Base-by-base conservation (phyloP, 2,888 invertebrate species). In the Eupithecia subumbrata region DNA sequence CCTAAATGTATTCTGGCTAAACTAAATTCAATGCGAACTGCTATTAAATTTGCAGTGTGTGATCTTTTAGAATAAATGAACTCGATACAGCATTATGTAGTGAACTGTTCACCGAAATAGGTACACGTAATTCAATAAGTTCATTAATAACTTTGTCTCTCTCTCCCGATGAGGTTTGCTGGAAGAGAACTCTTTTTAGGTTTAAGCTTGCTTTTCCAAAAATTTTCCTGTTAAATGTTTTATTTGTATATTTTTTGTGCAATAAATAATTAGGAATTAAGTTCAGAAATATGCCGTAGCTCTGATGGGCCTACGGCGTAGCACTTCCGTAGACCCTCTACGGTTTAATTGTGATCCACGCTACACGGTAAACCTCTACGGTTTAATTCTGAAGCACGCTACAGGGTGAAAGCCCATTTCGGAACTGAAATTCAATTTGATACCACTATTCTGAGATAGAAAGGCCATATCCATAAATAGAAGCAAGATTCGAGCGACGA, bases 371-470 rank as follows among this genome's bases (percentile, higher is more conserved):
- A n/a, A n/a, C 22, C 67, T 25, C 43, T 22, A 68, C 68, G 66
- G 68, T 25, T 64, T 52, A 72, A 22, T 45, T 30, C 48, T 37
- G 48, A 69, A 69, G 22, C 60, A 12, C 37, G 25, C 40, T 70
- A 70, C 25, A 16, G 18, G 45, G 25, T 64, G 9, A 64, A 45
- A 69, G 69, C 52, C 56, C 12, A 34, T 71, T 66, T 52, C 52
- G 14, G 48, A 40, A 22, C 64, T 64, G 7, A 74, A 74, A 73
- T 71, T 43, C 1, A 69, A 76, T 76, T 73, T 73, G 37, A 37
- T 45, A 60, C 48, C 9, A 48, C 60, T 63, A 69, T 60, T 63
- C 66, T 30, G 67, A 71, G 45, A 63, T 25, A 40, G 69, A 71
- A 68, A n/a, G 52, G 16, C 70, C 67, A 25, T 52, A 68, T 72